Evolutionary conservation across 2,113 vertebrate species (phyloP), one percentile per base, ranked within the genome.

Genomic region (Apeltes quadracus): DNA sequence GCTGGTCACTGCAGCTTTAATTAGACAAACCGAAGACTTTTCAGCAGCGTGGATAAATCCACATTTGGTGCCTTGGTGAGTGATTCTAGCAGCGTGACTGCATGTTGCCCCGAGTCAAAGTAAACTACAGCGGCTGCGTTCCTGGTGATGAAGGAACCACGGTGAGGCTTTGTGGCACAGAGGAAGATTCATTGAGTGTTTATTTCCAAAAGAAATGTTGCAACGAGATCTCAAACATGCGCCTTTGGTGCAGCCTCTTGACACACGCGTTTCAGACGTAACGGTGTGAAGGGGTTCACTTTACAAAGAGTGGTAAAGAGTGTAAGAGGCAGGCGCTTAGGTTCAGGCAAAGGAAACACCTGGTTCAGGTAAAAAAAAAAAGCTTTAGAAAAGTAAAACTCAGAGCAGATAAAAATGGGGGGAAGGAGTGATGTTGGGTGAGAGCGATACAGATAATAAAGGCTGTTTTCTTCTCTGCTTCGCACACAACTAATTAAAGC

Each of bases 401-500:
- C n/a, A n/a, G 41, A 25, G 51, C 4, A 7, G 25, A n/a, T 16
- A 38, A 12, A 54, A 54, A 3, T 39, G 29, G 3, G 11, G 5
- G 50, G n/a, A 46, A 22, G 48, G 9, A 36, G 6, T 3, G 38
- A 55, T 4, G 27, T 16, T 11, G 20, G 23, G 46, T 0, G 27
- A 25, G 14, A n/a, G 38, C 10, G 16, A 11, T 0, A 22, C 38
- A 38, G 7, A 59, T 1, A 20, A 3, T 10, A 22, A 7, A 34
- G 12, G 4, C 10, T n/a, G 69, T 16, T 71, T 76, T 44, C 22
- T 43, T 20, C 67, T 66, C 25, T 11, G 25, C 77, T 55, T 29
- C 38, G 29, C 7, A 34, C 29, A 18, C 39, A 32, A 10, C 74
- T 65, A 69, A 75, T 78, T 62, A 75, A 70, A 75, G 0, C 41